Percentiles rank a stretch among this genome's conserved stretches.
These are phyloP conservation scores for Ellobius talpinus DNA, from an alignment of 2,113 vertebrate genomes.

Conservation along the genomic window DNA sequence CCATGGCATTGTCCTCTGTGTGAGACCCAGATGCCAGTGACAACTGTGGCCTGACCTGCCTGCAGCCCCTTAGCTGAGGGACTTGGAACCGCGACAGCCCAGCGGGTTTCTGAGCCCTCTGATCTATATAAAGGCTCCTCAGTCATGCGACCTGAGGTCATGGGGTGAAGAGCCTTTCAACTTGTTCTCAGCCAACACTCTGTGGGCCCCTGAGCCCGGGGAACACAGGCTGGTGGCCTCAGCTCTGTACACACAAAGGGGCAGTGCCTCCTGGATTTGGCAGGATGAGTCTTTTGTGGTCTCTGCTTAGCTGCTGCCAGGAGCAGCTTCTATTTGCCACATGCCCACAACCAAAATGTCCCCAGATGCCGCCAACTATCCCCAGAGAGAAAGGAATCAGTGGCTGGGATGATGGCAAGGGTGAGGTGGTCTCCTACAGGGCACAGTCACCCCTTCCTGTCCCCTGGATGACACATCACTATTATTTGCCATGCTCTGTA, in stretches of 20 bases:
- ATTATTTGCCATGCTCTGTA: too few relatives aligned
- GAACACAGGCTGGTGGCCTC: neutral
- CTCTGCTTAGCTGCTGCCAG: neutral
- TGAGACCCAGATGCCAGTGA: slow-evolving; percentile 73
- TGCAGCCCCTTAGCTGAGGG: neutral
- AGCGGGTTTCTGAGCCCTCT: slow-evolving; percentile 72
- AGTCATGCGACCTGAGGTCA: neutral
- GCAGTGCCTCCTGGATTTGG: neutral
- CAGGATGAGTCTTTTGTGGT: neutral
- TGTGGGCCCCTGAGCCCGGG: neutral
- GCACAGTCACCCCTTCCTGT: too few relatives aligned
- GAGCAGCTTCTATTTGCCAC: neutral
- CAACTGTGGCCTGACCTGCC: slow-evolving; percentile 78
- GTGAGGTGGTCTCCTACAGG: neutral
- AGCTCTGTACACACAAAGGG: neutral
- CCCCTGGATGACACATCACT: neutral
- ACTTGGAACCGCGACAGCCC: neutral
- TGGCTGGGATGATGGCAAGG: too few relatives aligned
- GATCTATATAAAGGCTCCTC: slow-evolving; percentile 83
- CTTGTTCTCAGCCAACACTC: neutral
- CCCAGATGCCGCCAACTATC: neutral
- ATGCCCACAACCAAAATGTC: neutral
- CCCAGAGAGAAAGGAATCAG: neutral
- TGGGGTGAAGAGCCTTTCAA: slow-evolving; percentile 73
- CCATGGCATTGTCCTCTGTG: slow-evolving; percentile 74